Conservation (phyloP, 2,113 vertebrate species). For the Panthera leo region DNA sequence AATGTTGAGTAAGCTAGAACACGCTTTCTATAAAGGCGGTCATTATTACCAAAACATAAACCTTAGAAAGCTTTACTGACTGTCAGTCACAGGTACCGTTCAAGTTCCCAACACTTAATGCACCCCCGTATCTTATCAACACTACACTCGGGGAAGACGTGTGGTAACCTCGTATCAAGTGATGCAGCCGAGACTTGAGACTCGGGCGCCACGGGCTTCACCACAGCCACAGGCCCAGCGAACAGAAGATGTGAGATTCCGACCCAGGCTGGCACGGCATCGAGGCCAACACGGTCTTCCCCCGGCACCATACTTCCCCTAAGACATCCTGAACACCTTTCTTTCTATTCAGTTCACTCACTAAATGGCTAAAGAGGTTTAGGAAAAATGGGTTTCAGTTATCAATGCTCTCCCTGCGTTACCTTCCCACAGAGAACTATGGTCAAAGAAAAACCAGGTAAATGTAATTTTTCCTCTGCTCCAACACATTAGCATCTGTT, state of each 20-base stretch:
- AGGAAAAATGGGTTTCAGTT: neutral
- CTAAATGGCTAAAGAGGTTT: neutral
- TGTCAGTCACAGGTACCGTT: neutral
- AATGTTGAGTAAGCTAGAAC: neutral
- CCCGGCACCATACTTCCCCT: neutral
- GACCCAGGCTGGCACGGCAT: neutral
- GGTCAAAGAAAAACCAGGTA: neutral
- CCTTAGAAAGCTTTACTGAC: constrained; percentile 8
- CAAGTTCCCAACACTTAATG: neutral
- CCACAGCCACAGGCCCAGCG: neutral
- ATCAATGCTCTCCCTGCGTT: neutral
- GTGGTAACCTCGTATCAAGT: neutral
- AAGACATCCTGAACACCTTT: neutral
- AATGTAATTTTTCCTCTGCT: neutral
- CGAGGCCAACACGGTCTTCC: neutral
- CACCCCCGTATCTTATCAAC: neutral
- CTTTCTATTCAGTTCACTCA: neutral
- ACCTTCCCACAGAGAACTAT: neutral
- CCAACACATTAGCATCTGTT: neutral
- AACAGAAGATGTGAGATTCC: neutral
- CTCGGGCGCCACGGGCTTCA: neutral
- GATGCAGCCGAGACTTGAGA: neutral
- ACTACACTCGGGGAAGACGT: neutral
- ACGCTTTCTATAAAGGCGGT: neutral
- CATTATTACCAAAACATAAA: neutral